A percentile compares a stretch with the other conserved stretches of the same genome.
Conservation (phyloP, 1,140 invertebrate species). For the Drosophila parvula region DNA sequence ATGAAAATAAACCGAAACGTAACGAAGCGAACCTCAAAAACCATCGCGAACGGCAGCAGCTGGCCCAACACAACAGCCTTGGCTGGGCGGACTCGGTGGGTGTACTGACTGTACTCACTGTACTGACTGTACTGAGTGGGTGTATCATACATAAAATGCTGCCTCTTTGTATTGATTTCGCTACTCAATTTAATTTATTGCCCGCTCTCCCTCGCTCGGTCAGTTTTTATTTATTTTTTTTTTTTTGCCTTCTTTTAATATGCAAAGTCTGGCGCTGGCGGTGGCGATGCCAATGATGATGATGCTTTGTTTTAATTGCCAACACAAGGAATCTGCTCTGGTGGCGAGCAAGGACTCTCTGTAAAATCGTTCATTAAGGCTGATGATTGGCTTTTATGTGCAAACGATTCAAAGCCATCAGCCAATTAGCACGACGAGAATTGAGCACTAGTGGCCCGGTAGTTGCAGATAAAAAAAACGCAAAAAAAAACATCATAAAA, state of each 20-base stretch:
- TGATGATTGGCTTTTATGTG: constrained; percentile 51
- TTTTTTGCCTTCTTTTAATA: constrained; percentile 28
- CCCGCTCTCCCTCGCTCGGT: constrained; percentile 19
- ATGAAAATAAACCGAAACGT: constrained; percentile 25
- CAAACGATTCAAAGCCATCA: constrained; percentile 49
- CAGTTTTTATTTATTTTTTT: too few relatives aligned
- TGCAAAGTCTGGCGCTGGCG: constrained; percentile 40
- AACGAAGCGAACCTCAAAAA: constrained; percentile 53
- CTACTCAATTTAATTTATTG: constrained; percentile 58
- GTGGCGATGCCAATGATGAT: constrained; percentile 7
- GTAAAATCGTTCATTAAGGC: constrained; percentile 46
- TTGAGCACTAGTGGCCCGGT: background rate
- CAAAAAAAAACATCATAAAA: background rate
- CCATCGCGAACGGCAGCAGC: constrained; percentile 37
- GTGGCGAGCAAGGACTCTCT: constrained; percentile 6
- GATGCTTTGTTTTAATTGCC: constrained; percentile 51
- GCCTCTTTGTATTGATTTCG: constrained; percentile 46
- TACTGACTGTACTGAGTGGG: constrained; percentile 11
- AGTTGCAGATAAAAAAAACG: background rate
- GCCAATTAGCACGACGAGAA: constrained; percentile 30
- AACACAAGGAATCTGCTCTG: constrained; percentile 38
- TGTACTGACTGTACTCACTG: background rate
- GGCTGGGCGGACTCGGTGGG: background rate
- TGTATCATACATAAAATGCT: constrained; percentile 45
- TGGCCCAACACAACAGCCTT: constrained; percentile 23